These are phyloP conservation scores for Prionace glauca DNA, from an alignment of 2,797 vertebrate genomes.

Conservation along the genomic window DNA sequence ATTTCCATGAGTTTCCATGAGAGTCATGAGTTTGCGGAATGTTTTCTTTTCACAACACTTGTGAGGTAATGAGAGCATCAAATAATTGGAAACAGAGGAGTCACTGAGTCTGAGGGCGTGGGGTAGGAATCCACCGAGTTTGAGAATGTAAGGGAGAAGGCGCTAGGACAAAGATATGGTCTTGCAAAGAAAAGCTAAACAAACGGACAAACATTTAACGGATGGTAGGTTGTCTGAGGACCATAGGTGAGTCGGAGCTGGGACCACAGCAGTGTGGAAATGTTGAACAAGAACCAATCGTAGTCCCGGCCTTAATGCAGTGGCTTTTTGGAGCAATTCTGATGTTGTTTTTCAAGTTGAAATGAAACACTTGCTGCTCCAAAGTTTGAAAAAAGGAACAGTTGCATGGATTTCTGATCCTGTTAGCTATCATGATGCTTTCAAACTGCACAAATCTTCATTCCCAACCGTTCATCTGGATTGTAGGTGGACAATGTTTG, in stretches of 20 bases:
- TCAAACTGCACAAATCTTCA: neutral
- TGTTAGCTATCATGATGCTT: neutral
- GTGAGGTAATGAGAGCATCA: conserved; percentile 20
- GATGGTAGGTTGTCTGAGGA: neutral
- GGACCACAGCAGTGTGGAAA: neutral
- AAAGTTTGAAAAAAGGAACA: neutral
- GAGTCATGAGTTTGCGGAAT: neutral
- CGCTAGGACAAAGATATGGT: neutral
- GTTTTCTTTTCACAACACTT: neutral
- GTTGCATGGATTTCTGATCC: neutral
- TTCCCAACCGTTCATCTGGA: too few species aligned
- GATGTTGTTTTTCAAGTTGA: neutral
- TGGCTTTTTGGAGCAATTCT: neutral
- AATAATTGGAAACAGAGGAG: neutral
- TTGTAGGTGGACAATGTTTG: neutral
- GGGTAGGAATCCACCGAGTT: neutral
- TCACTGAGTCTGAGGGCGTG: neutral
- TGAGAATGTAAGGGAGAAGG: neutral
- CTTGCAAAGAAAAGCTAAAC: neutral
- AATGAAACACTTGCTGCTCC: neutral
- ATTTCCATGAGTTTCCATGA: neutral
- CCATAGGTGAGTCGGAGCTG: too few species aligned
- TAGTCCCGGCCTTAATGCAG: neutral
- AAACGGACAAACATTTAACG: neutral
- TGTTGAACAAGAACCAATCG: too few species aligned